Evolutionary conservation across 2,888 invertebrate genomes (phyloP).

Genomic region (Ptilodon capucinus): DNA sequence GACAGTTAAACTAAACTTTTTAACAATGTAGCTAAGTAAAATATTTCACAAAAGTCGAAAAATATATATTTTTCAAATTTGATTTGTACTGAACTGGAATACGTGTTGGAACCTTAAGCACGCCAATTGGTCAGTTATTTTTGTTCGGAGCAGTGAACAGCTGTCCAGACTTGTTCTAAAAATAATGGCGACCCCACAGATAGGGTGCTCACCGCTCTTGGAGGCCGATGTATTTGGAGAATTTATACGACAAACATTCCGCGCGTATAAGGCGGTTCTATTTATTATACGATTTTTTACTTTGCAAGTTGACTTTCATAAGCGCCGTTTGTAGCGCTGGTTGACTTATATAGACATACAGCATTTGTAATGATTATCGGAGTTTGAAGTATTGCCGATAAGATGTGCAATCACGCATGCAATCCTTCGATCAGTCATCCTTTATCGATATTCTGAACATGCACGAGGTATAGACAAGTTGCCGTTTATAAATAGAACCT

Average conservation of each 20-base stretch:
- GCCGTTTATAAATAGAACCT: neutral
- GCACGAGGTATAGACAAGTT: neutral
- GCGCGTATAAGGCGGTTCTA: constrained; percentile 1
- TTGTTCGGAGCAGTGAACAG: neutral
- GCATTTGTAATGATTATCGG: neutral
- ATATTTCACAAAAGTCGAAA: no score
- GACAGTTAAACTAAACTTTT: no score
- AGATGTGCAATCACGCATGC: neutral
- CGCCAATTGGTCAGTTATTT: neutral
- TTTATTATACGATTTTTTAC: constrained; percentile 3
- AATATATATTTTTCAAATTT: no score
- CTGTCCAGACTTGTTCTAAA: neutral
- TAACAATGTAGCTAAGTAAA: no score
- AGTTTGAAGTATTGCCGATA: neutral
- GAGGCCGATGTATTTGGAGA: constrained; percentile 4
- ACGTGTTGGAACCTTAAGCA: neutral
- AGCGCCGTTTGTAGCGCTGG: neutral
- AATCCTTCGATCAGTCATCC: neutral
- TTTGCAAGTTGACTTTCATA: neutral
- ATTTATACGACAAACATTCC: constrained; percentile 7
- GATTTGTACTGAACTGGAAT: neutral
- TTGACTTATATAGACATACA: neutral
- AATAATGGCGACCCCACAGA: constrained; percentile 1
- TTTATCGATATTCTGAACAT: neutral
- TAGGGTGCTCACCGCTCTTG: neutral